These are phyloP conservation scores for Artemia franciscana DNA, from an alignment of 1,140 invertebrate species.

Conservation along the genomic window DNA sequence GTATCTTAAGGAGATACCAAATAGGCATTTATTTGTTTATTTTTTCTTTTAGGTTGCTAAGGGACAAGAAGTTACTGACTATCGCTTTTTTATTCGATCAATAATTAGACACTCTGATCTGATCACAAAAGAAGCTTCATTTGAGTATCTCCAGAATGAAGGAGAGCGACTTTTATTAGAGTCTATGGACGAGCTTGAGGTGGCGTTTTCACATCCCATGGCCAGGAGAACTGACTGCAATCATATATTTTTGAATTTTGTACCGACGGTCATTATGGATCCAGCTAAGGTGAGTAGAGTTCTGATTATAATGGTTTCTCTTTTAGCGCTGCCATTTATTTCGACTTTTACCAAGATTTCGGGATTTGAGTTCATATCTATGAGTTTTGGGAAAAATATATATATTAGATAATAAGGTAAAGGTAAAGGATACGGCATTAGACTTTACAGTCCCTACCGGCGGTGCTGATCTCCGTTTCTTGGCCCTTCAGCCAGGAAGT, in stretches of 20 bases:
- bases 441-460: no score
- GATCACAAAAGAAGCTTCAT: constrained; percentile 92
- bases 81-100: constrained; percentile 86
- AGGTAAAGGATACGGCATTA: no score
- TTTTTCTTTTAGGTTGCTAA: constrained; percentile 40
- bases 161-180: constrained; percentile 80
- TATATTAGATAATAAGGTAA: no score
- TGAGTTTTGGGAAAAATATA: no score
- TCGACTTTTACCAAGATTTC: no score
- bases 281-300: constrained; percentile 54
- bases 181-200: constrained; percentile 75
- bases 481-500: no score
- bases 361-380: no score
- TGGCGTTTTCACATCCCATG: constrained; percentile 80
- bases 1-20: no score
- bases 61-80: constrained; percentile 85
- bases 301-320: no score
- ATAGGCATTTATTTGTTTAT: constrained; percentile 6
- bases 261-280: constrained; percentile 93
- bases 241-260: constrained; percentile 97
- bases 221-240: constrained; percentile 90
- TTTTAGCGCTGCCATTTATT: no score
- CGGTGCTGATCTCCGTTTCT: no score
- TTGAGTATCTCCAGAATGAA: constrained; percentile 94
- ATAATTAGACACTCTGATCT: constrained; percentile 93